Base-by-base conservation (phyloP, 2,113 vertebrate genomes). In the Argyrosomus japonicus region DNA sequence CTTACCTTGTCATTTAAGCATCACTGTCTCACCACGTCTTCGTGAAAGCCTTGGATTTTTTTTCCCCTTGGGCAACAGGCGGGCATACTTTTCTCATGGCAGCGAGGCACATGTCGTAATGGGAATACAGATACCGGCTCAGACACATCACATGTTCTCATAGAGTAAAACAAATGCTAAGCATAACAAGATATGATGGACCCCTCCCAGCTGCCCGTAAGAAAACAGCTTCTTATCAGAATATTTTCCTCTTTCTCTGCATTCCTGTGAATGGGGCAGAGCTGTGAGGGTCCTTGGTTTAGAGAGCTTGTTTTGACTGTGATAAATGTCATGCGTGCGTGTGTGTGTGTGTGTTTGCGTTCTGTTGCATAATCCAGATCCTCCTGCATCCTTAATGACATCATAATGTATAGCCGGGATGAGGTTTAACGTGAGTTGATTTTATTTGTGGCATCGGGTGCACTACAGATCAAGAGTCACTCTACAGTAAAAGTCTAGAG, bases 221-320 rank as follows among this genome's bases (percentile, higher is more conserved):
- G 89, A 94, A 93, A 95, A 93, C 94, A 94, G 58, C 58, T 36
- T 76, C 87, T 93, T 94, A 93, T 93, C 90, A 83, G 85, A 86
- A 86, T 90, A 85, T 87, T 93, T 92, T 89, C 81, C 71, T 83
- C 88, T 82, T 86, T 92, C 83, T 81, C 83, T 32, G 23, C 80
- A 82, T 89, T 92, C 88, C 78, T 79, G 83, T 77, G 74, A 85
- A 70, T 40, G n/a, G 27, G 23, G 63, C 79, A 12, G 67, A 79
- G 79, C 82, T 69, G 58, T 23, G 77, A 89, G 86, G 85, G 83
- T 84, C 92, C 87, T 92, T 91, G 90, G 77, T 83, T 40, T 72
- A 17, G 45, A 68, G 72, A 56, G 32, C 72, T 72, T 93, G 92
- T 93, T 93, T 92, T 93, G 90, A 89, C 90, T 93, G 75, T 92